These are phyloP conservation scores for Barbus barbus DNA, from an alignment of 2,113 vertebrate genomes.

Conservation along the genomic window DNA sequence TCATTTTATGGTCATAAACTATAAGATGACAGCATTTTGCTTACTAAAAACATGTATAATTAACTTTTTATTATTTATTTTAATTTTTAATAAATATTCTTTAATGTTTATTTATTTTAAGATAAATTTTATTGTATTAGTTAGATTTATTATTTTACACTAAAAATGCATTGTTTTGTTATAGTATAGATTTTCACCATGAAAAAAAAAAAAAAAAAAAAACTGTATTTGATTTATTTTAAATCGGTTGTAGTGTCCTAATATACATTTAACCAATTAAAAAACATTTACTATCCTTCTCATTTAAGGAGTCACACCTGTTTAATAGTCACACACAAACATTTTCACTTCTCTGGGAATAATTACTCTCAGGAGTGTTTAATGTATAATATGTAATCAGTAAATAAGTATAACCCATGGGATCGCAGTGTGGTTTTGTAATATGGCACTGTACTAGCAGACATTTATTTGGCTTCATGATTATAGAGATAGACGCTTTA, in stretches of 20 bases:
- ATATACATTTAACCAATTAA: background rate
- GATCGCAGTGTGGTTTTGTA: background rate
- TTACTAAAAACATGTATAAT: background rate
- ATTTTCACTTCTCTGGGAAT: background rate
- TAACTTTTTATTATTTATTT: background rate
- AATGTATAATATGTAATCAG: conserved; percentile 11
- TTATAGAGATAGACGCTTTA: background rate
- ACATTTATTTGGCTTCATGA: background rate
- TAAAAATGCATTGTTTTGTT: background rate
- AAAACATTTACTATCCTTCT: background rate
- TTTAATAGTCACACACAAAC: conserved; percentile 36
- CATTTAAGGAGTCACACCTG: background rate
- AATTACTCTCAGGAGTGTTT: conserved; percentile 3
- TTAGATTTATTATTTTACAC: background rate
- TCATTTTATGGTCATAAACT: background rate
- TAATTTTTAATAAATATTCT: background rate
- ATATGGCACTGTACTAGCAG: background rate
- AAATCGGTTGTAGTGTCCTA: background rate
- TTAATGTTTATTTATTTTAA: background rate
- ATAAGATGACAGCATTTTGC: background rate
- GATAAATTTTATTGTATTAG: background rate
- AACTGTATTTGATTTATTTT: background rate
- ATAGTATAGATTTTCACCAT: background rate
- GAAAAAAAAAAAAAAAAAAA: background rate
- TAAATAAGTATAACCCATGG: conserved; percentile 17